Percentiles rank a stretch among this genome's conserved stretches.
Evolutionary conservation across 2,113 vertebrate genomes (phyloP).

Genomic region (Bagarius yarrelli): DNA sequence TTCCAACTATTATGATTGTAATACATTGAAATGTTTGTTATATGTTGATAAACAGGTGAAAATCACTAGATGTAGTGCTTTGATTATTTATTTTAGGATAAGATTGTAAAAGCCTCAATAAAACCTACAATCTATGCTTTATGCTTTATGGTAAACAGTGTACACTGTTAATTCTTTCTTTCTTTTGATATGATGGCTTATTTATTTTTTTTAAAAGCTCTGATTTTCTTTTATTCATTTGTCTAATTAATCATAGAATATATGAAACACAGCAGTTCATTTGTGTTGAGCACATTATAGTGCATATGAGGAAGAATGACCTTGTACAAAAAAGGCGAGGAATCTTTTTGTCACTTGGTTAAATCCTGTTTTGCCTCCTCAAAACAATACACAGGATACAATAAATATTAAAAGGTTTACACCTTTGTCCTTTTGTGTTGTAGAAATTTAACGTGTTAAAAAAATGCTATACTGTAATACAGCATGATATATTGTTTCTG

Average conservation of each 20-base stretch:
- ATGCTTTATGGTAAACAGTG: constrained; percentile 11
- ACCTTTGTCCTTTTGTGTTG: neutral
- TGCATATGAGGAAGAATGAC: constrained; percentile 1
- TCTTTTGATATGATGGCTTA: neutral
- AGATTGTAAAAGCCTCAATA: neutral
- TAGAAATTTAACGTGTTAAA: neutral
- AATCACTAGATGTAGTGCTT: constrained; percentile 8
- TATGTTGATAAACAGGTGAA: neutral
- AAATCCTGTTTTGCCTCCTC: neutral
- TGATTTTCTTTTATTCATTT: neutral
- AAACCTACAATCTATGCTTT: constrained; percentile 32
- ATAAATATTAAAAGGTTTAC: neutral
- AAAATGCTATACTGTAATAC: neutral
- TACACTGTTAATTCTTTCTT: neutral
- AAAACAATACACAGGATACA: neutral
- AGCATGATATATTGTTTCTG: neutral
- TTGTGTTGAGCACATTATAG: constrained; percentile 15
- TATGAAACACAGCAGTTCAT: neutral
- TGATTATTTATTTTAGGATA: constrained; percentile 35
- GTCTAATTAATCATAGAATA: neutral
- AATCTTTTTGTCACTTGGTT: neutral
- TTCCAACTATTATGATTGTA: neutral
- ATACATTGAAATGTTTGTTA: neutral
- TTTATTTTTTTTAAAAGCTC: neutral
- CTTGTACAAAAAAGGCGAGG: constrained; percentile 1